Evolutionary conservation across 1,140 invertebrate species (phyloP).

Genomic region (Diachasma alloeum): DNA sequence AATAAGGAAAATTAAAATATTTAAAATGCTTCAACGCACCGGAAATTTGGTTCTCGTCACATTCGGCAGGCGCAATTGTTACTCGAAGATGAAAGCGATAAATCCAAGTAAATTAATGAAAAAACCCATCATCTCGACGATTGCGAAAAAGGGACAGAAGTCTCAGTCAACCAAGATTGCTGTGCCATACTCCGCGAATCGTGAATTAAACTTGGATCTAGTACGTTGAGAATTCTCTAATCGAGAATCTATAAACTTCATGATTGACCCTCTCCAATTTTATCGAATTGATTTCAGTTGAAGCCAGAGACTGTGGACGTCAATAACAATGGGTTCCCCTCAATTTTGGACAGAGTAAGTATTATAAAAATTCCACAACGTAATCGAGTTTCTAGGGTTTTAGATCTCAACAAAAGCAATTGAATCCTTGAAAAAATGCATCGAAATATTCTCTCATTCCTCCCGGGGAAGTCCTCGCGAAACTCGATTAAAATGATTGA

Average conservation of each 20-base stretch:
- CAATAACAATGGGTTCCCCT: background rate
- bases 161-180: background rate
- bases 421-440: background rate
- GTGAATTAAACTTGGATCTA: background rate
- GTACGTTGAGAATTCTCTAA: background rate
- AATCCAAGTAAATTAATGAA: background rate
- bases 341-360: background rate
- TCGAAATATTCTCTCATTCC: too few species aligned
- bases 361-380: background rate
- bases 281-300: background rate
- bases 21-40: background rate
- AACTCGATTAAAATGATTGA: background rate
- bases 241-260: background rate
- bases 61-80: background rate
- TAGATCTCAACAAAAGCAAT: background rate
- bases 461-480: background rate
- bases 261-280: background rate
- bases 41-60: background rate
- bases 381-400: background rate
- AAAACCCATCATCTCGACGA: background rate
- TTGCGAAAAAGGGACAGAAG: background rate
- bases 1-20: background rate
- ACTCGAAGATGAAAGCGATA: background rate
- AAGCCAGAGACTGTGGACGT: background rate
- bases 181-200: background rate